A percentile compares a stretch with the other conserved stretches of the same genome.
Evolutionary conservation across 2,113 vertebrate species (phyloP).

Genomic region (cattle (Bos taurus)): ARS-UCD2.0 NC_037330.1:47716501-47717000

Average conservation of each 20-base stretch:
- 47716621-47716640: neutral
- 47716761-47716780: neutral
- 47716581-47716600: neutral
- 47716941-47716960: neutral
- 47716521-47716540: neutral
- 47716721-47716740: neutral
- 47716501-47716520: neutral
- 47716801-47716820: neutral
- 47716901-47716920: neutral
- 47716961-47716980: neutral
- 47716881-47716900: neutral
- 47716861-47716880: neutral
- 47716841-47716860: neutral
- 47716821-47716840: neutral
- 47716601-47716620: neutral
- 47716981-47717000: neutral
- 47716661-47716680: neutral
- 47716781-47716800: neutral
- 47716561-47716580: neutral
- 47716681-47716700: neutral
- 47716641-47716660: neutral
- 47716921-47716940: slow-evolving; percentile 8
- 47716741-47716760: neutral
- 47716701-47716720: neutral
- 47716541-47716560: neutral